These are phyloP conservation scores for Mythimna pallens DNA, from an alignment of 2,888 invertebrate genomes.

Conservation along the genomic window DNA sequence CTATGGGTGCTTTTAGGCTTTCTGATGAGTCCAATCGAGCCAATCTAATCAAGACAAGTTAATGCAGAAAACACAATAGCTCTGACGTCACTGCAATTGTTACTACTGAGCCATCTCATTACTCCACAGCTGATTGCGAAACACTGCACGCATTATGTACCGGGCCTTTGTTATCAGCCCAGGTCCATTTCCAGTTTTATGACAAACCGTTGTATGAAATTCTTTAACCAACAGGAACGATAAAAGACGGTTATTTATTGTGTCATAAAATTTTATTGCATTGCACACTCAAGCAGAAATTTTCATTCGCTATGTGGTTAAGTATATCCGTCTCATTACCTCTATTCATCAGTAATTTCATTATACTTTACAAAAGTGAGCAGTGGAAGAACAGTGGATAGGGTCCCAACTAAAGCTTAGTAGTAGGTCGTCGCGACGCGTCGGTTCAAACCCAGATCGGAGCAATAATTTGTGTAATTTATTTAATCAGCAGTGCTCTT, in stretches of 20 bases:
- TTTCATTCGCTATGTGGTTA: constrained; percentile 43
- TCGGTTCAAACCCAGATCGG: too few relatives aligned
- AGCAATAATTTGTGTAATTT: too few relatives aligned
- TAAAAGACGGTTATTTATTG: constrained; percentile 57
- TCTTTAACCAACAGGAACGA: constrained; percentile 52
- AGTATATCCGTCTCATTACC: constrained; percentile 21
- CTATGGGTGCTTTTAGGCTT: too few relatives aligned
- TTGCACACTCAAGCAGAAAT: constrained; percentile 41
- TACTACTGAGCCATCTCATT: constrained; percentile 79
- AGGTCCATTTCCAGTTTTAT: constrained; percentile 71
- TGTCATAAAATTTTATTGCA: constrained; percentile 60
- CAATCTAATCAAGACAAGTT: constrained; percentile 21
- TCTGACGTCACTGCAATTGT: constrained; percentile 67
- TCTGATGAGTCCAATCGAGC: too few relatives aligned
- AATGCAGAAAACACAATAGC: constrained; percentile 53
- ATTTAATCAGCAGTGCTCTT: too few relatives aligned
- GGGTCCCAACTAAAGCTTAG: too few relatives aligned
- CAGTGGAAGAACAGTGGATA: too few relatives aligned
- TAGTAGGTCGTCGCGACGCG: too few relatives aligned
- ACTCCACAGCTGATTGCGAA: constrained; percentile 78
- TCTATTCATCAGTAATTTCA: constrained; percentile 21
- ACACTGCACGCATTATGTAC: constrained; percentile 79
- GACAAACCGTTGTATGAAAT: constrained; percentile 57
- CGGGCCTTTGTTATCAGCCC: constrained; percentile 73
- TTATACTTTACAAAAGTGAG: constrained; percentile 8